A percentile compares a stretch with the other conserved stretches of the same genome.
Conservation (phyloP, 2,797 vertebrate genomes). For the Macropodus opercularis region DNA sequence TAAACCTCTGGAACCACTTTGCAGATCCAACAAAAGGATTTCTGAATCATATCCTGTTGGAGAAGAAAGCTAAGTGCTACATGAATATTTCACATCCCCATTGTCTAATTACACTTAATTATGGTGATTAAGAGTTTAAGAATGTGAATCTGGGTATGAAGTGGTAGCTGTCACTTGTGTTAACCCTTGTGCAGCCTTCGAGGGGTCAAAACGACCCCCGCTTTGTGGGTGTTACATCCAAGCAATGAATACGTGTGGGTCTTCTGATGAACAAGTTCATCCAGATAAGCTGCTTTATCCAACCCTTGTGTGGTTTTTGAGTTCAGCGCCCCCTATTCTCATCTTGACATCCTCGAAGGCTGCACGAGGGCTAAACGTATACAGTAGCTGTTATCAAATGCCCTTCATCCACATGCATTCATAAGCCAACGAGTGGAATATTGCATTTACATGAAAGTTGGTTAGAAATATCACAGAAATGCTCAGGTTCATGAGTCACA, state of each 20-base stretch:
- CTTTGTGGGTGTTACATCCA: too few relatives aligned
- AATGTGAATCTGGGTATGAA: conserved; percentile 54
- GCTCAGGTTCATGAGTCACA: not conserved
- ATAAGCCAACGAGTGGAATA: conserved; percentile 38
- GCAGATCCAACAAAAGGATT: conserved; percentile 10
- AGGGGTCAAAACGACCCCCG: too few relatives aligned
- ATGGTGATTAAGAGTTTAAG: conserved; percentile 74
- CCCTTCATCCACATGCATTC: conserved; percentile 38
- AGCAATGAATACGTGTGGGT: too few relatives aligned
- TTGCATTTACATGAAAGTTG: conserved; percentile 9
- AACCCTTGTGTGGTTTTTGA: too few relatives aligned
- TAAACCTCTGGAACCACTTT: conserved; percentile 33
- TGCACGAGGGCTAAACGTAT: too few relatives aligned
- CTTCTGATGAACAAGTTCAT: too few relatives aligned
- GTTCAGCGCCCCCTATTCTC: too few relatives aligned
- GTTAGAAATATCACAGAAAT: conserved; percentile 20
- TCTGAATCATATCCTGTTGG: conserved; percentile 38
- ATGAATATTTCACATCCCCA: conserved; percentile 73
- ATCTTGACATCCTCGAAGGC: too few relatives aligned
- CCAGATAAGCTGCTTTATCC: too few relatives aligned
- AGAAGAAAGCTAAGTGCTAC: conserved; percentile 63
- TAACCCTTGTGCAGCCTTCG: too few relatives aligned
- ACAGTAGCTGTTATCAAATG: too few relatives aligned
- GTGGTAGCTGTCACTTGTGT: conserved; percentile 51
- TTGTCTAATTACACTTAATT: conserved; percentile 78